These are phyloP conservation scores for Andrena dorsata DNA, from an alignment of 2,888 invertebrate species.

Conservation along the genomic window DNA sequence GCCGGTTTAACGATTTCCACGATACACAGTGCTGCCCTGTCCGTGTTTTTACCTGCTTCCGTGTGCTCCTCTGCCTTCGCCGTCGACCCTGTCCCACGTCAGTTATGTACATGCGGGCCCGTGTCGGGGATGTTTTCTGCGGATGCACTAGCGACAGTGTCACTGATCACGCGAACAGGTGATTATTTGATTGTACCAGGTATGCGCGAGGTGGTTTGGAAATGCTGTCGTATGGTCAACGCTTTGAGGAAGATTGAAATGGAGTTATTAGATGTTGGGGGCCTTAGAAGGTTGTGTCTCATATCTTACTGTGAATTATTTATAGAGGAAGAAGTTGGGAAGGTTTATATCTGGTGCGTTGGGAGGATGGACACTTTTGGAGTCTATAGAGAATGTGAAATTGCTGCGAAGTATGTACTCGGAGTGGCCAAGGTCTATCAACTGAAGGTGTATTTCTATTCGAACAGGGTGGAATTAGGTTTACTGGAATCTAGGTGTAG, in stretches of 20 bases:
- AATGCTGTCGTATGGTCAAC: background rate
- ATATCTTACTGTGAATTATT: background rate
- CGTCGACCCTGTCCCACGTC: background rate
- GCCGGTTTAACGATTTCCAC: constrained; percentile 49
- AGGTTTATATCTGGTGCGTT: background rate
- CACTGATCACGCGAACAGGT: constrained; percentile 16
- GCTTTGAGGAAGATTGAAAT: background rate
- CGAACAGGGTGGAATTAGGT: too few relatives aligned
- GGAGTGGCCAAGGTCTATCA: too few relatives aligned
- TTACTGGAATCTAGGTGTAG: too few relatives aligned
- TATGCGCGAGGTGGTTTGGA: background rate
- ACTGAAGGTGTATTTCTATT: too few relatives aligned
- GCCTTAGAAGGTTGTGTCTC: background rate
- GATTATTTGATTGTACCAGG: background rate
- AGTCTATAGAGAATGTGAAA: background rate
- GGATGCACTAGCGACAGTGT: constrained; percentile 16
- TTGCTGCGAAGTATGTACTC: too few relatives aligned
- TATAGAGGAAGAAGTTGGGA: background rate
- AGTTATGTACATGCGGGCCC: background rate
- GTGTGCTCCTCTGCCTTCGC: background rate
- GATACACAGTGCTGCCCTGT: constrained; percentile 9
- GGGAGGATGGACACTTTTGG: too few relatives aligned
- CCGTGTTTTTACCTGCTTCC: constrained; percentile 35
- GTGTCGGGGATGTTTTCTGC: constrained; percentile 7
- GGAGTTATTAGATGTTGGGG: background rate